Base-by-base conservation (phyloP, 1,140 invertebrate genomes). In the Portunus trituberculatus region DNA sequence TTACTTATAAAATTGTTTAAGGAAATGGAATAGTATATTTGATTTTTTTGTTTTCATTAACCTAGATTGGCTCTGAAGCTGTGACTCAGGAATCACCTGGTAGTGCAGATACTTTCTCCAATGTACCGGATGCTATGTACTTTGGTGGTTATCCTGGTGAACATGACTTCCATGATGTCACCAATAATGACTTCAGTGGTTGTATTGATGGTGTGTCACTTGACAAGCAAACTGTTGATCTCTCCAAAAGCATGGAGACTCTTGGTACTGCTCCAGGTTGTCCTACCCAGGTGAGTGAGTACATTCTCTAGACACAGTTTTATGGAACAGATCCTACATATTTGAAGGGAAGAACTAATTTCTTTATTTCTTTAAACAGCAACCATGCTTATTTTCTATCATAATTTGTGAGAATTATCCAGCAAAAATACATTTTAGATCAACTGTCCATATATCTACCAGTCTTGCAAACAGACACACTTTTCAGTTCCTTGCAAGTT, bases 131-230 rank as follows among this genome's bases (percentile, higher is more conserved):
- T 7, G 93, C 93, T 28, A 98, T 99, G 96, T 99, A 98, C 97
- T 98, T 99, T 96, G 99, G 99, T 95, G 99, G 99, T 2, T 98
- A 98, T 97, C 98, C 98, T 0, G 97, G 97, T 3, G 97, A 97
- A n/a, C 98, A 98, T 96, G 97, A 97, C 32, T 98, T 98, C 90
- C 96, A 97, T 20, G 97, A 98, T 52, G 98, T 98, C 0, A 98
- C 98, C 0, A 98, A 97, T 86, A 97, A 95, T 31, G 98, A 98
- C 91, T 99, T 99, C 97, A 99, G 99, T 96, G 99, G 99, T 4
- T 99, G 99, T 96, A 98, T 99, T 82, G 98, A 98, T 96, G 97
- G 98, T 95, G 98, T 99, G 0, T 97, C 97, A 31, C 98, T 99
- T 88, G 97, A 98, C 14, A 97, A 98, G 0, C 97, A 97, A 10